Conservation (phyloP, 2,113 vertebrate genomes). For the Pimephales promelas region DNA sequence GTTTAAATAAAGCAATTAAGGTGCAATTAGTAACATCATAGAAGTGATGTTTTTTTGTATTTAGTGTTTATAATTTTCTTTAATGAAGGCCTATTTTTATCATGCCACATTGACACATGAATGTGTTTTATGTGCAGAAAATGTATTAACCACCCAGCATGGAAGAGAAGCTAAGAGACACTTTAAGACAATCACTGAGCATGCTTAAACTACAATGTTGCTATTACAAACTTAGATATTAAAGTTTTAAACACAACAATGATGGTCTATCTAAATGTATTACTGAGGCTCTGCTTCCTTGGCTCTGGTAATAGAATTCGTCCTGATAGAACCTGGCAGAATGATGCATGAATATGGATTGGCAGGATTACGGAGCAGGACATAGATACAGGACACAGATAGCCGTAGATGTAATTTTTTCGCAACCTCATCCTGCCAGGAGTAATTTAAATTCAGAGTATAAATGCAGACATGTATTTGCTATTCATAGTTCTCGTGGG, state of each 20-base stretch:
- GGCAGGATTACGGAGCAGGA: constrained; percentile 34
- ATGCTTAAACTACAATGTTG: background rate
- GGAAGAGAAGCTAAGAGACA: background rate
- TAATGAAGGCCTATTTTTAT: background rate
- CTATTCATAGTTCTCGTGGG: constrained; percentile 54
- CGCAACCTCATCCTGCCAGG: constrained; percentile 48
- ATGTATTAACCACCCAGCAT: background rate
- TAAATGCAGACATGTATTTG: constrained; percentile 45
- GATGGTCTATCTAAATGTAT: constrained; percentile 38
- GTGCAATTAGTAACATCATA: too few species aligned
- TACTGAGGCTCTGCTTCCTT: constrained; percentile 39
- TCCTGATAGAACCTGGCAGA: constrained; percentile 42
- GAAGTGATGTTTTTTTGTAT: background rate
- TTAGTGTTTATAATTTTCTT: background rate
- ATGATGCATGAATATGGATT: constrained; percentile 27
- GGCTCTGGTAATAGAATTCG: constrained; percentile 38
- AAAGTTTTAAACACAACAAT: constrained; percentile 35
- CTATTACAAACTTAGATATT: background rate
- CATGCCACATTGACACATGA: constrained; percentile 1
- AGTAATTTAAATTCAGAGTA: constrained; percentile 51
- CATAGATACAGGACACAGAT: constrained; percentile 41
- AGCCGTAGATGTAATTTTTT: constrained; percentile 47
- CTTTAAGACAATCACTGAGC: background rate
- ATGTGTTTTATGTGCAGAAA: background rate
- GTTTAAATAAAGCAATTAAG: too few species aligned